Conservation (phyloP, 2,113 vertebrate genomes). For the Callocephalon fimbriatum region DNA sequence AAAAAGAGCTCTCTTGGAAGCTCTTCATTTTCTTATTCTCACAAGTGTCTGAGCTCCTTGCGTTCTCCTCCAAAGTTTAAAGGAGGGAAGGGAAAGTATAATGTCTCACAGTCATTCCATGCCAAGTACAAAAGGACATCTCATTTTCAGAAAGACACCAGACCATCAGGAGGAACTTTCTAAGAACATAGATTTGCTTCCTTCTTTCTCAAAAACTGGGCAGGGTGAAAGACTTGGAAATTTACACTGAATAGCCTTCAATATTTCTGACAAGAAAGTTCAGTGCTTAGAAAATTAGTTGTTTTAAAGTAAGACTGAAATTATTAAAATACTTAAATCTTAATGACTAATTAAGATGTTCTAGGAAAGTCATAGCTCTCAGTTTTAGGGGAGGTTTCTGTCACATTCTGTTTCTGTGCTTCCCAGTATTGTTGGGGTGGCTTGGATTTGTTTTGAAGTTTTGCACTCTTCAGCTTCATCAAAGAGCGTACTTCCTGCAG, state of each 20-base stretch:
- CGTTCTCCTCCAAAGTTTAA: conserved; percentile 24
- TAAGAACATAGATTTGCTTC: background rate
- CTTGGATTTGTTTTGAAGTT: background rate
- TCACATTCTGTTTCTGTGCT: background rate
- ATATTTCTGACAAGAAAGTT: background rate
- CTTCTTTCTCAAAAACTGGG: background rate
- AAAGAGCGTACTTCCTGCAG: background rate
- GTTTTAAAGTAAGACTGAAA: background rate
- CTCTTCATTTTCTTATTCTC: conserved; percentile 11
- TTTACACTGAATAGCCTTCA: background rate
- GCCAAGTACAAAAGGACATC: background rate
- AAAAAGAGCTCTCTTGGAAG: background rate
- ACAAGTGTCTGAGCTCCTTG: background rate
- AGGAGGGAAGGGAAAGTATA: conserved; percentile 48
- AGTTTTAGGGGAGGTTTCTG: background rate
- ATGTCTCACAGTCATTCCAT: conserved; percentile 22
- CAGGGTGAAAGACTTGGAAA: background rate
- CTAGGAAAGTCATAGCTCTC: background rate
- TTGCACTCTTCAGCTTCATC: background rate
- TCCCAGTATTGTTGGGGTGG: background rate
- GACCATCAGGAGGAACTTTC: conserved; percentile 31
- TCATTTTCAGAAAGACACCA: conserved; percentile 3
- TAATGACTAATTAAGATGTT: background rate
- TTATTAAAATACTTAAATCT: background rate
- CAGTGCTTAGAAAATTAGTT: background rate